phyloP scores from a whole-genome alignment of 2,113 vertebrate genomes.

The Alaudala cheleensis region DNA sequence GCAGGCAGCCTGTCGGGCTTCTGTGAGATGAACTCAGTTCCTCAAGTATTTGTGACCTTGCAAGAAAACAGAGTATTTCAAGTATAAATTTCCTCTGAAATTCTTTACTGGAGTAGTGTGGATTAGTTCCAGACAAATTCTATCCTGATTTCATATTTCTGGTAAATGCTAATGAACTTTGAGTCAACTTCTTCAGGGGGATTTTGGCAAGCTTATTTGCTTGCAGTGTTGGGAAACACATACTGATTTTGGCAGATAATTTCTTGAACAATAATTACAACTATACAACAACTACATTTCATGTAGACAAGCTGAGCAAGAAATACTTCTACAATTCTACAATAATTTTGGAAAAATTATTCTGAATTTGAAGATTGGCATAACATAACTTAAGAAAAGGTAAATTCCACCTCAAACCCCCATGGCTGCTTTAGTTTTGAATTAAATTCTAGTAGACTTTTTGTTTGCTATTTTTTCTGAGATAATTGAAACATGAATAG shows the following conservation, averaged over 20 bases:
- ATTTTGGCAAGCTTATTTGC: not conserved
- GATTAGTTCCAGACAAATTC: not conserved
- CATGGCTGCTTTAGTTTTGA: not conserved
- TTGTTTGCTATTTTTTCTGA: not conserved
- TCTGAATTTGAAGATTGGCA: not conserved
- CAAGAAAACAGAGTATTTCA: not conserved
- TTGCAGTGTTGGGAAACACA: not conserved
- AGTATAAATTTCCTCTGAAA: conserved; percentile 41
- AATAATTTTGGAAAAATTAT: not conserved
- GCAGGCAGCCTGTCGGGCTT: not conserved
- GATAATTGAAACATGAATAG: not conserved
- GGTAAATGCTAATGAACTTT: conserved; percentile 17
- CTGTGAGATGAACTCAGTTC: not conserved
- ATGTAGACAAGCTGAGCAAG: not conserved
- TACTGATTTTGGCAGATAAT: not conserved
- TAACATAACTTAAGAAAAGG: not conserved
- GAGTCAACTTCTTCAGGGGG: not conserved
- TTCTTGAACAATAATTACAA: not conserved
- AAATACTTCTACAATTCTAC: not conserved
- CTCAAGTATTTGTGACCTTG: conserved; percentile 1
- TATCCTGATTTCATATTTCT: not conserved
- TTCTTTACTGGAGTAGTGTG: not conserved
- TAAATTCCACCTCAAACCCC: not conserved
- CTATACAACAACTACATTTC: not conserved
- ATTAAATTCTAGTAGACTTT: not conserved